Conservation (phyloP, 2,888 invertebrate genomes). For the Criorhina ranunculi region DNA sequence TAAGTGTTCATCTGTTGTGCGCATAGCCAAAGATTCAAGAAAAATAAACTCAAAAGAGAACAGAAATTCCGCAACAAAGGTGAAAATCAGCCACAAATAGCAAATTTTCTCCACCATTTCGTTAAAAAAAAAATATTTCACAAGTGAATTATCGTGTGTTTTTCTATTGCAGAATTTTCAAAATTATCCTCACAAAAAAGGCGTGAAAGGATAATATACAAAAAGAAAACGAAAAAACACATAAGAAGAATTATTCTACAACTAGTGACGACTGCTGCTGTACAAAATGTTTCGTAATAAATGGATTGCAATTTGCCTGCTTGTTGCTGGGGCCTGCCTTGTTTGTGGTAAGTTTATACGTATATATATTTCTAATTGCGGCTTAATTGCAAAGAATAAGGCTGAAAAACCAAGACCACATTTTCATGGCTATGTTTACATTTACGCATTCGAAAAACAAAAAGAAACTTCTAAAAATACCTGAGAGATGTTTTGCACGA, state of each 20-base stretch:
- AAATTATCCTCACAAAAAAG: background rate
- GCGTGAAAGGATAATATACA: slow-evolving; percentile 1
- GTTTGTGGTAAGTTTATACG: slow-evolving; percentile 62
- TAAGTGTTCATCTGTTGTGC: slow-evolving; percentile 32
- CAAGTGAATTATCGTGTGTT: slow-evolving; percentile 14
- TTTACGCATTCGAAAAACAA: slow-evolving; percentile 36
- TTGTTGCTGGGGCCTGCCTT: slow-evolving; percentile 65
- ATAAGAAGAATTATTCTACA: background rate
- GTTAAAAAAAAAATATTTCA: slow-evolving; percentile 8
- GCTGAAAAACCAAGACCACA: background rate
- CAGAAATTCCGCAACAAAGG: slow-evolving; percentile 63
- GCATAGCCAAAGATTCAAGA: slow-evolving; percentile 34
- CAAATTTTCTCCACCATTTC: slow-evolving; percentile 7
- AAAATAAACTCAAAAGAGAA: slow-evolving; percentile 32
- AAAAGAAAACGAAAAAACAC: background rate
- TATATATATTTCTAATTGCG: too few relatives aligned
- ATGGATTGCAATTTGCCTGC: slow-evolving; percentile 65
- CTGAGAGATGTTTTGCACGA: slow-evolving; percentile 16
- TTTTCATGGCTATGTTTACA: slow-evolving; percentile 40
- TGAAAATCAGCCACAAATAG: slow-evolving; percentile 23
- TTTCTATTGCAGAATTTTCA: slow-evolving; percentile 43
- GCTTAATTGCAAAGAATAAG: too few relatives aligned
- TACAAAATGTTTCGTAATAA: slow-evolving; percentile 72
- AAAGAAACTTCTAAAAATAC: slow-evolving; percentile 56
- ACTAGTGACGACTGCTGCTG: background rate